A percentile compares a stretch with the other conserved stretches of the same genome.
Conservation (phyloP, 2,113 vertebrate species). For the Tauraco erythrolophus region DNA sequence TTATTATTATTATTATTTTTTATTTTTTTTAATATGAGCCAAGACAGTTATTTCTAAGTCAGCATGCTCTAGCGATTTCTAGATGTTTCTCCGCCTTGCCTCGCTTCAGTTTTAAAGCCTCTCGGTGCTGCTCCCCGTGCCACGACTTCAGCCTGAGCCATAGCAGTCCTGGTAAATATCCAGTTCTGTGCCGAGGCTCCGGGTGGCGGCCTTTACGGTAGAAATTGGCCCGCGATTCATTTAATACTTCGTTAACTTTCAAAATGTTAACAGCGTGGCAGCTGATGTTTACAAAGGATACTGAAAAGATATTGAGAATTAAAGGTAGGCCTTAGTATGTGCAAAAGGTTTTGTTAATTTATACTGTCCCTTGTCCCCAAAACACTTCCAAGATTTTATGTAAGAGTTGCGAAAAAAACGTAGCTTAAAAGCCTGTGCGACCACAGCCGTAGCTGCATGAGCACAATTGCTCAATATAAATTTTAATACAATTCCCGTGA, state of each 20-base stretch:
- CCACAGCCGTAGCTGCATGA: not conserved
- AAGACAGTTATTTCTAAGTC: not conserved
- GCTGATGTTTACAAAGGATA: not conserved
- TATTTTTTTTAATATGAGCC: not conserved
- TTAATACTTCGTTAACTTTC: not conserved
- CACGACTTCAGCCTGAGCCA: not conserved
- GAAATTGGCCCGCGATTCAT: not conserved
- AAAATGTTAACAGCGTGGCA: not conserved
- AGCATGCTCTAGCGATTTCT: not conserved
- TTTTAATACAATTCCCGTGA: not conserved
- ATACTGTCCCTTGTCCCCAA: not conserved
- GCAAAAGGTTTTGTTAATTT: not conserved
- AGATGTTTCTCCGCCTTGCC: not conserved
- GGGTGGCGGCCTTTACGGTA: not conserved
- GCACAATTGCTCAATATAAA: not conserved
- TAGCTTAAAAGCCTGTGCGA: not conserved
- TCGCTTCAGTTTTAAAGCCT: not conserved
- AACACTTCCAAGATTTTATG: not conserved
- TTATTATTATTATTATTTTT: not conserved
- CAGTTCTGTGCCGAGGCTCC: not conserved
- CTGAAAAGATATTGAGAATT: not conserved
- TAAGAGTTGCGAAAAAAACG: not conserved
- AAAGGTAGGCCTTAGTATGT: not conserved
- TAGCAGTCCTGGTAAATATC: not conserved
- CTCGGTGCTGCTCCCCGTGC: not conserved